A percentile compares a stretch with the other conserved stretches of the same genome.
These are phyloP conservation scores for Orycteropus afer DNA, from an alignment of 2,113 vertebrate genomes.

Conservation along the genomic window DNA sequence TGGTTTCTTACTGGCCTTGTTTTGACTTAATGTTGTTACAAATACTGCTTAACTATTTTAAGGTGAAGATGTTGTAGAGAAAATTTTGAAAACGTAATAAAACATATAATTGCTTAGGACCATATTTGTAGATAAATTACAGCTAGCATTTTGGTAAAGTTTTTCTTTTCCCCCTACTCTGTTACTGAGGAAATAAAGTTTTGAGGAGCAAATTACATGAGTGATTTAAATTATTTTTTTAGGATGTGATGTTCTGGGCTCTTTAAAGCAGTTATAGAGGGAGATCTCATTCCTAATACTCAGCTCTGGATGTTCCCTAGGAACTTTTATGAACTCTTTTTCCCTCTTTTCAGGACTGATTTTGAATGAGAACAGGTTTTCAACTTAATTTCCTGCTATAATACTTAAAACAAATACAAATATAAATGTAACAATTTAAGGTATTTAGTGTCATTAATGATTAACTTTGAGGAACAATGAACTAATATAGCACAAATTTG, in stretches of 20 bases:
- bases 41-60: constrained; percentile 7
- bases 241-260: neutral
- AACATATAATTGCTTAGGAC: neutral
- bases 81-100: neutral
- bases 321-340: neutral
- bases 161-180: neutral
- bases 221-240: constrained; percentile 19
- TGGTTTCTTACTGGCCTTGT: neutral
- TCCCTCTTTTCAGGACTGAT: neutral
- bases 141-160: neutral
- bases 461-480: constrained; percentile 9
- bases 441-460: neutral
- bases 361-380: constrained; percentile 9
- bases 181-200: neutral
- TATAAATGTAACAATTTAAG: neutral
- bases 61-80: neutral
- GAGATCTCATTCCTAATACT: neutral
- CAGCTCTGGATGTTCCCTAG: neutral
- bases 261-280: neutral
- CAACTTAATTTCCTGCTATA: neutral
- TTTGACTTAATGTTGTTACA: constrained; percentile 12
- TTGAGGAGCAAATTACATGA: constrained; percentile 9
- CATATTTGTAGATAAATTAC: neutral
- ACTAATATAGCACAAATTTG: constrained; percentile 10
- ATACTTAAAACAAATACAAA: neutral